Base-by-base conservation (phyloP, 2,888 invertebrate species). In the Tachina lurida region DNA sequence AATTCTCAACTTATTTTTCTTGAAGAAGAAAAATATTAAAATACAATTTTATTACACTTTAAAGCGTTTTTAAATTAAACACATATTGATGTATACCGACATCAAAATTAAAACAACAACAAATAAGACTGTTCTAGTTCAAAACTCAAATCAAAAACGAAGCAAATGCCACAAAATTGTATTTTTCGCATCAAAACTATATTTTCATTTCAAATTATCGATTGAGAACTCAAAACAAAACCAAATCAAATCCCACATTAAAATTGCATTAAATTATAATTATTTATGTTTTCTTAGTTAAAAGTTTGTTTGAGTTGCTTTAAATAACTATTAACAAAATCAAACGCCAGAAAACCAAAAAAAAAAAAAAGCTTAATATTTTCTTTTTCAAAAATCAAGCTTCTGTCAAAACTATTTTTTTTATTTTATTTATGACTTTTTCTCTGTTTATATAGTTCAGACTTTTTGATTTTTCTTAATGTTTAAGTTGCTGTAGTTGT, bases 151-250 rank as follows among this genome's bases (percentile, higher is more conserved):
- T 43, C 3, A 52, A 81, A 82, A 60, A 76, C 68, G 86, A 86
- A 86, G 86, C 86, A 86, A 86, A 83, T 86, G 86, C 79, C 76
- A 82, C 74, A 56, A 71, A 71, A 79, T 73, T 78, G 77, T 60
- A 10, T 77, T 43, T 70, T 71, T 31, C 52, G 31, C 65, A 41
- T 17, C 19, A n/a, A 45, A 67, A n/a, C 54, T 58, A 65, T 15
- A 52, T 56, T 73, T 54, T 67, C 63, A 58, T 73, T 10, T n/a
- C 4, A 22, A 74, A 58, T 45, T 73, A 5, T 31, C 13, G 63
- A 54, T 45, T 15, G 1, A 68, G 45, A 65, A 47, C 43, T 71
- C 49, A 52, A 49, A 13, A 67, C 65, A 82, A 58, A n/a, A 58
- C 41, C 39, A 52, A 75, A 75, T 17, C 49, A 62, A 56, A 56